Evolutionary conservation across 2,888 invertebrate species (phyloP).

Genomic region (Capitulum mitella): DNA sequence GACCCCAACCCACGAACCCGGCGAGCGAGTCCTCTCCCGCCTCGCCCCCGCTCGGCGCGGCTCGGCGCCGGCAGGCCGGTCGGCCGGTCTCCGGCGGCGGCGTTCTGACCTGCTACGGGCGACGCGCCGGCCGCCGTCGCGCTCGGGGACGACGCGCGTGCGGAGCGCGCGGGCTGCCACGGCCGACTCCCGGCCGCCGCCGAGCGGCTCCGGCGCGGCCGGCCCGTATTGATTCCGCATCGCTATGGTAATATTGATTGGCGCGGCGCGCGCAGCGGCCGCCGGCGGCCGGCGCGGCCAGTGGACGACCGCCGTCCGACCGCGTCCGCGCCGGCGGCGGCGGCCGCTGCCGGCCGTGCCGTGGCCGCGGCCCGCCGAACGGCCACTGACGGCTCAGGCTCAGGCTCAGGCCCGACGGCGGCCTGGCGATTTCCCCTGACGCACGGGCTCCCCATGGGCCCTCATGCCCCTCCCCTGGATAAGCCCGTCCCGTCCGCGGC

Average conservation of each 20-base stretch:
- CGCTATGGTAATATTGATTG: slow-evolving; percentile 22
- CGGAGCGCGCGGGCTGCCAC: neutral
- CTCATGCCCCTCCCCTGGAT: too few species aligned
- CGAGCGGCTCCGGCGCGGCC: neutral
- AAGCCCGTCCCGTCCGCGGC: too few species aligned
- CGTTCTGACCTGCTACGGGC: neutral
- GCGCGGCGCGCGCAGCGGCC: neutral
- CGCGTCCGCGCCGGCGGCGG: neutral
- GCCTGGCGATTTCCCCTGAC: too few species aligned
- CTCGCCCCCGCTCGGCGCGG: too few species aligned
- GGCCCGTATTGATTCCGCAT: slow-evolving; percentile 13
- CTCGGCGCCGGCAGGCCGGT: too few species aligned
- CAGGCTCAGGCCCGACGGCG: too few species aligned
- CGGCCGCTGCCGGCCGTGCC: too few species aligned
- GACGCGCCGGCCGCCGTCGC: neutral
- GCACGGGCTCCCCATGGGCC: too few species aligned
- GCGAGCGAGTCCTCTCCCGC: too few species aligned
- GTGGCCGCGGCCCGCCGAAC: too few species aligned
- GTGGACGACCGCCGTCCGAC: neutral
- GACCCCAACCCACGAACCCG: too few species aligned
- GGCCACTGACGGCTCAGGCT: too few species aligned
- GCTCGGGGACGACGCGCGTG: neutral
- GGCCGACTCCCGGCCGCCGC: neutral
- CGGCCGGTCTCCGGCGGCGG: neutral
- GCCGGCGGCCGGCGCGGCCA: neutral